A percentile compares a stretch with the other conserved stretches of the same genome.
Conservation (phyloP, 2,113 vertebrate genomes). For the Neoarius graeffei region DNA sequence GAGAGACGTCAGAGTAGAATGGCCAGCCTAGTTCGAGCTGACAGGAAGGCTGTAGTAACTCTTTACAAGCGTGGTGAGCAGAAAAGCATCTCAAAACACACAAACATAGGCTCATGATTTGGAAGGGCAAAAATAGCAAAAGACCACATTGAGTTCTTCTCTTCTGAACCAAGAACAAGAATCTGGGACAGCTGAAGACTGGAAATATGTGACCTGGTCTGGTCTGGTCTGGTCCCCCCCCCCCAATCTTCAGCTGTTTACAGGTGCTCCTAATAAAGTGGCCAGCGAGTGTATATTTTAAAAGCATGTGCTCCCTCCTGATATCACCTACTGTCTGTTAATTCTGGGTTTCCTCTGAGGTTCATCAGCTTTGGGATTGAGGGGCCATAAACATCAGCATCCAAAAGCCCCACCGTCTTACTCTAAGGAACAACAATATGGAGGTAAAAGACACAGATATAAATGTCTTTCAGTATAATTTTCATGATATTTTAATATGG, state of each 20-base stretch:
- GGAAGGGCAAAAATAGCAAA: not conserved
- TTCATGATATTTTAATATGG: not conserved
- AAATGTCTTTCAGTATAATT: not conserved
- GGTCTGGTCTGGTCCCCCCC: too few relatives aligned
- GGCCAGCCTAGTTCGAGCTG: not conserved
- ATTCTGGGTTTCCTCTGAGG: conserved; percentile 89
- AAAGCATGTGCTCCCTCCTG: not conserved
- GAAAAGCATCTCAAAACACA: not conserved
- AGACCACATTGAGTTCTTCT: not conserved
- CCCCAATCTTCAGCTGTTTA: too few relatives aligned
- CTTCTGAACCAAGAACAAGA: not conserved
- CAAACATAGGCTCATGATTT: not conserved
- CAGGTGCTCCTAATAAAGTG: not conserved
- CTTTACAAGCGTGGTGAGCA: not conserved
- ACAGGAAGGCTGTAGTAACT: not conserved
- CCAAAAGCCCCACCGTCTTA: conserved; percentile 86
- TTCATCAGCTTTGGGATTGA: conserved; percentile 97
- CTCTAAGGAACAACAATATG: conserved; percentile 65
- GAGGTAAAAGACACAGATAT: not conserved
- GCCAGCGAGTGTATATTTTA: not conserved
- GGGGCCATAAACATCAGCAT: conserved; percentile 92
- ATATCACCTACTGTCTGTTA: conserved; percentile 81
- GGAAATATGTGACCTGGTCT: not conserved
- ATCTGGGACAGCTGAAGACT: not conserved
- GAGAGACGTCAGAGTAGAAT: not conserved